Evolutionary conservation across 2,113 vertebrate species (phyloP).

Genomic region (Psammodynastes pulverulentus): DNA sequence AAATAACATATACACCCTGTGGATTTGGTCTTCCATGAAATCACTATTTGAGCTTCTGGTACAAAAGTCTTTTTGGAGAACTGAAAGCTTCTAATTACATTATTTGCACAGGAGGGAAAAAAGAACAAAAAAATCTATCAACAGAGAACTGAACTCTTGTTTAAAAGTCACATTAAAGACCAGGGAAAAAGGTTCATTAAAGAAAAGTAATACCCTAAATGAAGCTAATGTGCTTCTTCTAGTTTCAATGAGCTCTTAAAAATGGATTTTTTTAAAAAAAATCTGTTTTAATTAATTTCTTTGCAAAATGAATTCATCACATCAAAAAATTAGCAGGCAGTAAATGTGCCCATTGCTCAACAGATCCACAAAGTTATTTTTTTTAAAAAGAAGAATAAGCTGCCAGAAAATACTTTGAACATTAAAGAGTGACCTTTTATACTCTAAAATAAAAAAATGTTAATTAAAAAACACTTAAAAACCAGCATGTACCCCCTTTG

Average conservation of each 20-base stretch:
- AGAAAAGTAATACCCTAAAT: conserved; percentile 59
- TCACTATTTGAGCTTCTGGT: conserved; percentile 10
- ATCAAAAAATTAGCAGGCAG: conserved; percentile 69
- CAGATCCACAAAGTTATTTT: conserved; percentile 41
- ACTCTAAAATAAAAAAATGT: conserved; percentile 31
- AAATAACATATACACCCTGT: neutral
- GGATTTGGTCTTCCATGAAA: conserved; percentile 14
- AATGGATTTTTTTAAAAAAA: conserved; percentile 64
- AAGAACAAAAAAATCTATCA: neutral
- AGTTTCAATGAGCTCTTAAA: conserved; percentile 66
- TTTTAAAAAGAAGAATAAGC: conserved; percentile 17
- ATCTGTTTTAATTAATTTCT: conserved; percentile 72
- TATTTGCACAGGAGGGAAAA: conserved; percentile 22
- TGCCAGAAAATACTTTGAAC: conserved; percentile 35
- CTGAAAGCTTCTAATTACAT: conserved; percentile 6
- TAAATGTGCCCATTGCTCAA: conserved; percentile 61
- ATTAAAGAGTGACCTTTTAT: conserved; percentile 45
- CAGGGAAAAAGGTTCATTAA: conserved; percentile 54
- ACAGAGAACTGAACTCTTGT: conserved; percentile 28
- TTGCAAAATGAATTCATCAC: conserved; percentile 70
- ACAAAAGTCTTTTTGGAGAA: conserved; percentile 24
- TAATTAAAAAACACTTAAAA: conserved; percentile 47
- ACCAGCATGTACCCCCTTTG: conserved; percentile 15
- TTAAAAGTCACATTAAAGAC: conserved; percentile 42
- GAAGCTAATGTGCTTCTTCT: conserved; percentile 54